Evolutionary conservation across 2,113 vertebrate species (phyloP), one percentile per base, ranked within the genome.

Genomic region (Eublepharis macularius): DNA sequence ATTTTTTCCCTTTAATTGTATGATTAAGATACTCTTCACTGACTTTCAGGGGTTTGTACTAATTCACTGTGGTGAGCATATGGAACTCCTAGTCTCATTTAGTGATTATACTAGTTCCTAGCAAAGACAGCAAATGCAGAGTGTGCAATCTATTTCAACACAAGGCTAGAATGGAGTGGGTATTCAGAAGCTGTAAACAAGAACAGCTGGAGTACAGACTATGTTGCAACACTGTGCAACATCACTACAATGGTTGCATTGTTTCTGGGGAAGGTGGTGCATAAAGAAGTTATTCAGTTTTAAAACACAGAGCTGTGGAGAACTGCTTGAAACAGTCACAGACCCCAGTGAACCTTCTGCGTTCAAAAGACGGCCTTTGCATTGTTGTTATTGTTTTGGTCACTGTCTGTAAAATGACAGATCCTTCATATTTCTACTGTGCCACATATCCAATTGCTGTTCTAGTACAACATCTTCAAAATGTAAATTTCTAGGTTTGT

Each of bases 201-300:
- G 93, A 95, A 85, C 92, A 95, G 91, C 86, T 95, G 91, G 76
- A 88, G 81, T 84, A 73, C 84, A 91, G 91, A 79, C 84, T 88
- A 89, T 89, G 45, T 88, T 90, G 84, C 84, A 87, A 82, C 57
- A 86, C 54, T 80, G 86, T 93, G 75, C 81, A 90, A 86, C 80
- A 91, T 80, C 17, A 88, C 76, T 68, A 96, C 94, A 96, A 95
- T 92, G 91, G 90, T 87, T 85, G 89, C 87, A 95, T 92, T 96
- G 94, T 96, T 85, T 54, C 66, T 92, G 93, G 88, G 92, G 88
- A 84, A 91, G 86, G 89, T 82, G 77, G 49, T 90, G 79, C 43
- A 96, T 91, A 96, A 96, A 94, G 92, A 88, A 94, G 87, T 93
- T 90, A 95, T 96, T 97, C 94, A 95, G 87, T 86, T 93, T 93